These are phyloP conservation scores for Centropyge bicolor DNA, from an alignment of 2,797 vertebrate genomes.

Conservation along the genomic window DNA sequence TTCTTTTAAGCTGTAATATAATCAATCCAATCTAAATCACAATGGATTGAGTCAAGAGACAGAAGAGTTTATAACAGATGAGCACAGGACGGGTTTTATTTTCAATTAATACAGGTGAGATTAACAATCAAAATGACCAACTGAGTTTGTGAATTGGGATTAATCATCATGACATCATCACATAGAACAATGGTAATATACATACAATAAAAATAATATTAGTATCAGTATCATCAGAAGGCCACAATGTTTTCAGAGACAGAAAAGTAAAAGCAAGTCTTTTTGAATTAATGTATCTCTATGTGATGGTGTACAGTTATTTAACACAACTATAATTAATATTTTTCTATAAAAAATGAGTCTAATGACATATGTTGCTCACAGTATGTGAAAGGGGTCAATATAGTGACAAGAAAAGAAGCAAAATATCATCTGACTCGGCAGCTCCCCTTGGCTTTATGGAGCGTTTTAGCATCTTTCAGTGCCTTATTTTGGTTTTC, in stretches of 20 bases:
- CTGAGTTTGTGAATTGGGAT: background rate
- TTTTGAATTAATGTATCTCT: background rate
- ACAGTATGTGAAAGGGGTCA: no score
- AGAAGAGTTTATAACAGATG: background rate
- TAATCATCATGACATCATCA: background rate
- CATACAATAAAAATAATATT: no score
- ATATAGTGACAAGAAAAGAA: no score
- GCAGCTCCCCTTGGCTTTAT: no score
- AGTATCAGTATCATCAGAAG: background rate
- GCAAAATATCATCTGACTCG: no score
- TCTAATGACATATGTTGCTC: no score
- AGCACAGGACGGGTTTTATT: background rate
- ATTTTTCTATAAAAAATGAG: no score
- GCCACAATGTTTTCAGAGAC: background rate
- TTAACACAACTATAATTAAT: background rate
- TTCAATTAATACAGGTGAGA: background rate
- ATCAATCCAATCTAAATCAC: no score
- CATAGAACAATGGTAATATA: background rate
- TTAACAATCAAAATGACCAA: no score
- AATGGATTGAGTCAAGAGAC: background rate
- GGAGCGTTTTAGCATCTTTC: no score
- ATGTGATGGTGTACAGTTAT: slow-evolving; percentile 2
- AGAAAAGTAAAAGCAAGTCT: background rate
- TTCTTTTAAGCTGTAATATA: background rate
- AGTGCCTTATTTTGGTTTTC: no score